phyloP scores from a whole-genome alignment of 1,140 invertebrate species.

The Microplitis demolitor region DNA sequence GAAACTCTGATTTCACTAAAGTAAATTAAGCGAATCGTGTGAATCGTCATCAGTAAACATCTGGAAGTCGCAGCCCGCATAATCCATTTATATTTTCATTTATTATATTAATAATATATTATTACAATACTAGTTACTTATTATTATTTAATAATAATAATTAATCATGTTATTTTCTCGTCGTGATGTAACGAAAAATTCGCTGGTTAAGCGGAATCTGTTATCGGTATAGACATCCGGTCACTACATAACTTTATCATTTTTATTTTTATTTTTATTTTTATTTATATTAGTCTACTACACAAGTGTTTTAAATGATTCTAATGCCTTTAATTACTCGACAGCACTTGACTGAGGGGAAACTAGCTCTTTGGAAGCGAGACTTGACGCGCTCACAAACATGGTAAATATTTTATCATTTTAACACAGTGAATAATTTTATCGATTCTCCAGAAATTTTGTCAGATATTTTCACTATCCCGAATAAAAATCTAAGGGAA shows the following conservation, averaged over 20 bases:
- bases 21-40: not conserved
- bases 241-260: not conserved
- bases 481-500: too few relatives aligned
- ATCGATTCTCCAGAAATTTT: too few relatives aligned
- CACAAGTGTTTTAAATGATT: conserved; percentile 20
- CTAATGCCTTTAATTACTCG: conserved; percentile 53
- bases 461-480: too few relatives aligned
- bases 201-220: not conserved
- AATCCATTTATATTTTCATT: not conserved
- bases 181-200: not conserved
- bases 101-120: not conserved
- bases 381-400: conserved; percentile 50
- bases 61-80: conserved; percentile 10
- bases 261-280: not conserved
- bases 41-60: not conserved
- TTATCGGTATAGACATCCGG: conserved; percentile 10
- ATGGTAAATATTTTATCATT: conserved; percentile 45
- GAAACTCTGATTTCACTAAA: conserved; percentile 15
- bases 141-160: not conserved
- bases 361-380: conserved; percentile 56
- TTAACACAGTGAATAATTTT: not conserved
- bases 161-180: not conserved
- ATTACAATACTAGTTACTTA: too few relatives aligned
- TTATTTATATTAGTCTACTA: not conserved
- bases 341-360: conserved; percentile 59